A percentile compares a stretch with the other conserved stretches of the same genome.
phyloP scores from a whole-genome alignment of 2,888 invertebrate species.

The Helleia helle region DNA sequence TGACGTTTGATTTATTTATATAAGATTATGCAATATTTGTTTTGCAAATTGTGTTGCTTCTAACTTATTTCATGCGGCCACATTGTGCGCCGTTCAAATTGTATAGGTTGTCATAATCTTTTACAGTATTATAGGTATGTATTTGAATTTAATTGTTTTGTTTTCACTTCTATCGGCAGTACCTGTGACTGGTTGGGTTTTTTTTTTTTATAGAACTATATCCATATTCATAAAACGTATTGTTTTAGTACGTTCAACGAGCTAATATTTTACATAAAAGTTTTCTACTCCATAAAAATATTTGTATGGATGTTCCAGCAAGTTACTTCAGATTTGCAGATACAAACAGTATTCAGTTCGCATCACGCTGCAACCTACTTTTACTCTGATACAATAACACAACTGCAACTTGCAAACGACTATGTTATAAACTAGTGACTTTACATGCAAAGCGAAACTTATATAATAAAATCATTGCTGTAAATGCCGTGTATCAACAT shows the following conservation, averaged over 20 bases:
- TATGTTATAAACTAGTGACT: conserved; percentile 9
- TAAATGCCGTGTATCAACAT: background rate
- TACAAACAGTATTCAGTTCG: conserved; percentile 9
- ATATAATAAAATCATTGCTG: background rate
- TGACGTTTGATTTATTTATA: no score
- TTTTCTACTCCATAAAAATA: background rate
- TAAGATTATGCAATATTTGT: no score
- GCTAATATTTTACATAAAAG: conserved; percentile 3
- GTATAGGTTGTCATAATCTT: no score
- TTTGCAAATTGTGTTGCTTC: no score
- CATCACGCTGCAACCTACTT: conserved; percentile 12
- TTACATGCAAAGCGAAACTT: conserved; percentile 5
- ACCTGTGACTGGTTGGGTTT: no score
- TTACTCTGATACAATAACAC: conserved; percentile 10
- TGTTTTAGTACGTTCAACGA: background rate
- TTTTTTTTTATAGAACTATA: background rate
- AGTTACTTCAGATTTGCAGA: conserved; percentile 10
- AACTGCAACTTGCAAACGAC: conserved; percentile 8
- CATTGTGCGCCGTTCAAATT: no score
- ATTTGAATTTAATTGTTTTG: no score
- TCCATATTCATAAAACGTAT: background rate
- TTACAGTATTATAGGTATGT: no score
- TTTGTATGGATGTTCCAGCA: conserved; percentile 7
- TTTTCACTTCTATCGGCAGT: no score
- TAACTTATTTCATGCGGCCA: no score